Base-by-base conservation (phyloP, 1,140 invertebrate species). In the Brachionus asplanchnoidis region DNA sequence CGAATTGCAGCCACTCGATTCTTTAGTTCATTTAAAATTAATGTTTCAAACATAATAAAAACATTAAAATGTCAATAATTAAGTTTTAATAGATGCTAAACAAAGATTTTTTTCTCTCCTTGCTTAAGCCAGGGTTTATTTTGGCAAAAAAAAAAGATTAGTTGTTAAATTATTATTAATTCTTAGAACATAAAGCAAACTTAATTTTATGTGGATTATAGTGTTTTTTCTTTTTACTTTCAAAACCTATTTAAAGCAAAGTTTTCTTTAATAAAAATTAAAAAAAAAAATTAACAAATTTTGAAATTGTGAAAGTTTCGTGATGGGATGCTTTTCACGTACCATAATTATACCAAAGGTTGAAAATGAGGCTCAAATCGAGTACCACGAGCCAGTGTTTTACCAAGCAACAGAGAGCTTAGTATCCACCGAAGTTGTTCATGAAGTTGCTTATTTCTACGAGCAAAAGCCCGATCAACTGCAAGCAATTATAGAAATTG, bases 241-340 rank as follows among this genome's bases (percentile, higher is more conserved):
- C n/a, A 60, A 60, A 20, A 60, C 53, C 53, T 60, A 60, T 60
- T 20, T 20, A 60, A 60, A 60, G 17, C 53, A 60, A 60, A 60
- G 53, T 60, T 60, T 60, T 60, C 20, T 60, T 60, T 60, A 20
- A 20, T 1, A 60, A 60, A 20, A 20, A 8, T 23, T 17, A 20
- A 20, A n/a, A 60, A 53, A 5, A 60, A 60, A 60, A 60, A 6
- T 17, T 56, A 60, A 6, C 53, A 23, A 60, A 60, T 17, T 60
- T 11, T 12, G 6, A 60, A 60, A 60, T 20, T 60, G 53, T 20
- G 53, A 60, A 60, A 60, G 23, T 60, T 23, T 17, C 5, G 17
- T 42, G n/a, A 73, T 73, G 68, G 68, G 68, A 73, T 73, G 68
- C 20, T 73, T 73, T 73, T 73, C 68, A 73, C 68, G 68, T 17